These are phyloP conservation scores for Melospiza georgiana DNA, from an alignment of 2,113 vertebrate genomes.

Conservation along the genomic window DNA sequence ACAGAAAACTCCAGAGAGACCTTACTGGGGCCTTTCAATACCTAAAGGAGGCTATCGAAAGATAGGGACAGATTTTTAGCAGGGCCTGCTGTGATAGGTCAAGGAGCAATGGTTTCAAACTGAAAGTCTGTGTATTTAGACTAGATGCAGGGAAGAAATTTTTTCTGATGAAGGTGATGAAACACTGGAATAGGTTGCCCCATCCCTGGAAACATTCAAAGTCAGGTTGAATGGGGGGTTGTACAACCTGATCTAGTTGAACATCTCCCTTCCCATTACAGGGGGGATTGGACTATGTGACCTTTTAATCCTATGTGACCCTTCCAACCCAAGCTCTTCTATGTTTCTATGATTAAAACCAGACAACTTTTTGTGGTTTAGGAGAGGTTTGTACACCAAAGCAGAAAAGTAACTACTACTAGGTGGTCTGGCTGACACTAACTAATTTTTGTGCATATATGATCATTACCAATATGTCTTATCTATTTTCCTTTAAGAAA, in stretches of 20 bases:
- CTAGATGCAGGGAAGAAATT: neutral
- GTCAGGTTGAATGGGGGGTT: rapidly evolving
- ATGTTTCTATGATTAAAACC: neutral
- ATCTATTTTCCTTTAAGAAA: neutral
- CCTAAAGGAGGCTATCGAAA: neutral
- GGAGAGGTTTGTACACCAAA: neutral
- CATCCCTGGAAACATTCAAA: neutral
- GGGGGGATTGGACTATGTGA: neutral
- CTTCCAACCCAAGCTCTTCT: neutral
- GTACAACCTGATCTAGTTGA: neutral
- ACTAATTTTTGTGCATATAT: neutral
- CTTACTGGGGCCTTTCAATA: rapidly evolving
- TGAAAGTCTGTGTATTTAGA: neutral
- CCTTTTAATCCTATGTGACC: neutral
- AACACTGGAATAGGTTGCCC: neutral
- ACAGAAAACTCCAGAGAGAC: neutral
- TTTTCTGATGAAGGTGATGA: neutral
- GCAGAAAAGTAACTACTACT: neutral
- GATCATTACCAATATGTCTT: neutral
- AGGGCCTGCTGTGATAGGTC: neutral
- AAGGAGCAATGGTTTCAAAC: neutral
- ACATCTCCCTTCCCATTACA: neutral
- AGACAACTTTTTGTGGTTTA: neutral
- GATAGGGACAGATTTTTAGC: neutral
- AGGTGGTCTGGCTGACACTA: neutral